Evolutionary conservation across 53 echinoderm and acorn worm genomes (phyloP), one percentile per base, ranked within the genome.

Genomic region (Crossaster papposus): DNA sequence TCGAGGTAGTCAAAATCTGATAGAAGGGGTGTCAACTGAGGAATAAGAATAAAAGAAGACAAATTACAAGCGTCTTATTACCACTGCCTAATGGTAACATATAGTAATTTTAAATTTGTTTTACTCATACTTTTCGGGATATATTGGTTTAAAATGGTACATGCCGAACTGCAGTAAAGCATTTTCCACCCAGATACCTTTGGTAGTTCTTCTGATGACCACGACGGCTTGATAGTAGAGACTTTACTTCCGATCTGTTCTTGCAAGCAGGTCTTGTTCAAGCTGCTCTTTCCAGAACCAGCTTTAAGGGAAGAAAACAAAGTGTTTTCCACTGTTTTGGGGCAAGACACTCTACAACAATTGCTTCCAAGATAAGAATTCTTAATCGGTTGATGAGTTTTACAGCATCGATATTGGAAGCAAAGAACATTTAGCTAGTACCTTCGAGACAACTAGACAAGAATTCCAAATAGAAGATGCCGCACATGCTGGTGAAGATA

Each of bases 391-490:
- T 58, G 68, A 26, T 3, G 11, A 26, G 24, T 11, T 68, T 28
- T 26, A 26, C 28, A 26, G 24, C 22, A 9, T n/a, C n/a, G n/a
- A 26, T 7, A 68, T 24, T n/a, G n/a, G n/a, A n/a, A 68, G 22
- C 9, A 28, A 18, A 23, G 22, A 9, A 24, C 9, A 68, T 65
- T 3, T 20, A n/a, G 18, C 44, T 82, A n/a, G n/a, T n/a, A 97
- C 98, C 92, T 83, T 96, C 95, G 10, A 97, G 81, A 79, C 98
- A 97, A 54, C 84, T 82, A 20, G 98, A 97, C 64, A 78, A 89
- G 44, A 97, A 92, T 54, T 97, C 98, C 26, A 97, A 78, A 81
- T 89, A 97, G 30, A 85, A 83, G 32, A 78, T 89, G 64, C 94
- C 93, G 71, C 93, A 94, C 90, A 90, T 96, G 35, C 91, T 93